Percentiles rank a stretch among this genome's conserved stretches.
Evolutionary conservation across 2,888 invertebrate genomes (phyloP).

Genomic region (Pristionchus maxplancki): DNA sequence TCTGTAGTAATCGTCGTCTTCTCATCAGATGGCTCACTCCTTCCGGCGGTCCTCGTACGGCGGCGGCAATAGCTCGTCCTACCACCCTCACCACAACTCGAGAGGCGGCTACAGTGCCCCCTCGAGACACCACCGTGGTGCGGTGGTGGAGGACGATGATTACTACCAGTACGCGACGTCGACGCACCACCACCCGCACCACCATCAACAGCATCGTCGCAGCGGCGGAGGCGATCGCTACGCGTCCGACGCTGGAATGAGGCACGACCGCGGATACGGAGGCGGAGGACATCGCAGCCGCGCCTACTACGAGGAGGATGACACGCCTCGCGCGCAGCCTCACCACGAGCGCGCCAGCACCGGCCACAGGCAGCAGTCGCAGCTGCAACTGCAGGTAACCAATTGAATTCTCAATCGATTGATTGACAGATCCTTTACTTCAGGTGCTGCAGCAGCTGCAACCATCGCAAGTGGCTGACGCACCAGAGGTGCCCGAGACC

Average conservation of each 20-base stretch:
- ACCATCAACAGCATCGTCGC: neutral
- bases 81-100: neutral
- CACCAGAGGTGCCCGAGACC: neutral
- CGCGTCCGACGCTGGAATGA: neutral
- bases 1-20: neutral
- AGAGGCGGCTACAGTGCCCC: slow-evolving; percentile 41
- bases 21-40: slow-evolving; percentile 41
- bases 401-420: neutral
- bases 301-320: slow-evolving; percentile 21
- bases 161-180: slow-evolving; percentile 1
- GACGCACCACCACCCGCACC: neutral
- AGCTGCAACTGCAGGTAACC: neutral
- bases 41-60: slow-evolving; percentile 42
- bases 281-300: neutral
- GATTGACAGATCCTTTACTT: neutral
- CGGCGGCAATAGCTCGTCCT: neutral
- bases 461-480: neutral
- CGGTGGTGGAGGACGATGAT: slow-evolving; percentile 32
- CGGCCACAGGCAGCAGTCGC: neutral
- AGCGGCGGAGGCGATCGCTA: neutral
- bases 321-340: slow-evolving; percentile 2
- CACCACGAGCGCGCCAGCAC: neutral
- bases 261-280: neutral
- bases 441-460: slow-evolving; percentile 1
- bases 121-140: slow-evolving; percentile 38